Evolutionary conservation across 92 coral and sea anemone species (phyloP).

Genomic region (Isaurus tuberculatus): DNA sequence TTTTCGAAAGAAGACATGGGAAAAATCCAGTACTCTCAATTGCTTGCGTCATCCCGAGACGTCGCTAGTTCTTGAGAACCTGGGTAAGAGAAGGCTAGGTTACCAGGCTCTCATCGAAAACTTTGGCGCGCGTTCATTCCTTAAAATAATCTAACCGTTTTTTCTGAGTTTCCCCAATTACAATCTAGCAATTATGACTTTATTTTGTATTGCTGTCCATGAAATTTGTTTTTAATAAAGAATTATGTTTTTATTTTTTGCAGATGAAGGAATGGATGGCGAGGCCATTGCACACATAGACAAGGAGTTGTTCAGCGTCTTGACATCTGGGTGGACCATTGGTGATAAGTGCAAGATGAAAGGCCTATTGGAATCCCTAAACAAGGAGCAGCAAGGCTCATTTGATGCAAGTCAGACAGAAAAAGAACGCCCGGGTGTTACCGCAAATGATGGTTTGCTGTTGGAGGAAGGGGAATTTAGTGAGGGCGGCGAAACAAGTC

Average conservation of each 20-base stretch:
- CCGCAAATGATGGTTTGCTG: background rate
- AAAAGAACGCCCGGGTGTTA: background rate
- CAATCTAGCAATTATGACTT: no score
- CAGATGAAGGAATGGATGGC: conserved; percentile 6
- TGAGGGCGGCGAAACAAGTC: background rate
- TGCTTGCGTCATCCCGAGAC: no score
- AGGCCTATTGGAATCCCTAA: background rate
- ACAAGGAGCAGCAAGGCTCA: background rate
- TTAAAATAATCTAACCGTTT: no score
- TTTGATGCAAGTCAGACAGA: background rate
- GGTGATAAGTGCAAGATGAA: background rate
- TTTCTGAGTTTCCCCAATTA: no score
- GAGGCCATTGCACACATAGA: background rate
- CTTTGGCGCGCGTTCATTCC: conserved; percentile 13
- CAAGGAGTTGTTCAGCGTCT: background rate
- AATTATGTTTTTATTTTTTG: background rate
- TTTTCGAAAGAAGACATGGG: no score
- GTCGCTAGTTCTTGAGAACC: background rate
- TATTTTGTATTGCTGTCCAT: no score
- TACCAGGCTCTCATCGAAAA: conserved; percentile 11
- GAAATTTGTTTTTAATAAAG: no score
- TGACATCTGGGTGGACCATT: background rate
- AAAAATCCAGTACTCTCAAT: no score
- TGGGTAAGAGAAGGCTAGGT: conserved; percentile 13
- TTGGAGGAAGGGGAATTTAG: background rate